Evolutionary conservation across 2,113 vertebrate genomes (phyloP), one percentile per base, ranked within the genome.

Genomic region (Centropristis striata): DNA sequence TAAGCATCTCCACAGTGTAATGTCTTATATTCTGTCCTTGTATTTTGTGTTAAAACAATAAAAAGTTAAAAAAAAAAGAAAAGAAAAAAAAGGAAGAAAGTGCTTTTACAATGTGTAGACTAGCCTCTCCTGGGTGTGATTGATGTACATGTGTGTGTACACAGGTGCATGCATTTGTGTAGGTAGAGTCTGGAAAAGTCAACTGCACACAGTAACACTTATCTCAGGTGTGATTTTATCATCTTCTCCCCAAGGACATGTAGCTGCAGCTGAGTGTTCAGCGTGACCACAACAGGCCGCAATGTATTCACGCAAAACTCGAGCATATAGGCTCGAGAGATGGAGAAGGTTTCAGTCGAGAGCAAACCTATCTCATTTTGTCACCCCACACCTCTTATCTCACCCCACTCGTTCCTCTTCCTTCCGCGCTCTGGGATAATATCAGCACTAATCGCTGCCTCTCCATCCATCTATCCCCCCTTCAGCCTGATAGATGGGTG

Each of bases 171-270:
- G 27, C 51, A 21, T 42, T 64, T 71, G 64, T 85, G 78, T 63
- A 60, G 68, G 57, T 28, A 65, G 51, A 73, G 84, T 67, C 67
- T 57, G 37, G 39, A 81, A 73, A 81, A 87, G 81, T 86, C 86
- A 90, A 81, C 68, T 60, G 55, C 37, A 61, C n/a, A 54, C 77
- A 66, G 21, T 84, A 90, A 84, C 90, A 92, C 88, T 88, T 84
- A 90, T 86, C 88, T 90, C 81, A 77, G 84, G 89, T 91, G 90
- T 79, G 86, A 91, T 88, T 81, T 79, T 88, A 83, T 90, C 84
- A 78, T 84, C 53, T 14, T 8, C 44, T 81, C 80, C 86, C 86
- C 67, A 51, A 80, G 90, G 87, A 88, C 75, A 46, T 15, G 70
- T 25, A n/a, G 37, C 74, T 1, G 58, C 71, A 71, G 53, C 53